phyloP scores from a whole-genome alignment of 2,888 invertebrate genomes.

The Teinopalpus imperialis region DNA sequence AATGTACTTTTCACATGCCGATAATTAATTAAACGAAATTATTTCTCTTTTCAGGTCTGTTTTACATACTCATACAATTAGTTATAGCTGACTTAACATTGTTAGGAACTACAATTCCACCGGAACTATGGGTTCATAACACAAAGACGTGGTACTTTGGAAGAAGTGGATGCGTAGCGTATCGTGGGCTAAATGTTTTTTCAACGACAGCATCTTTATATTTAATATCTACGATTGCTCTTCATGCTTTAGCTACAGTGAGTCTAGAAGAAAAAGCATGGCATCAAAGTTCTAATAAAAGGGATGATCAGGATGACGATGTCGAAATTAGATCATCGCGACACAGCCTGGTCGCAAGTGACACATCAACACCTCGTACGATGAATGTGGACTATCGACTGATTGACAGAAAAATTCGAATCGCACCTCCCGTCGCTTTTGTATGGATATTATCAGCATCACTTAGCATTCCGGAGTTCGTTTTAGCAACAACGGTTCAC shows the following conservation, averaged over 20 bases:
- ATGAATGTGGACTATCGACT: slow-evolving; percentile 80
- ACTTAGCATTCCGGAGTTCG: slow-evolving; percentile 82
- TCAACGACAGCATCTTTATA: slow-evolving; percentile 80
- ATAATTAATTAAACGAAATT: too few species aligned
- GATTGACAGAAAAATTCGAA: slow-evolving; percentile 64
- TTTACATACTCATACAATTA: slow-evolving; percentile 77
- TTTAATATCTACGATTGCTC: slow-evolving; percentile 77
- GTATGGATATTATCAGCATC: slow-evolving; percentile 83
- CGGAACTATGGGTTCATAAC: slow-evolving; percentile 79
- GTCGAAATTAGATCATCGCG: slow-evolving; percentile 72
- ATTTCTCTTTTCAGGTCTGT: slow-evolving; percentile 69
- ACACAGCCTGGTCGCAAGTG: slow-evolving; percentile 74
- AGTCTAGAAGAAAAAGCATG: slow-evolving; percentile 71
- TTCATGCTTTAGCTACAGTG: slow-evolving; percentile 80
- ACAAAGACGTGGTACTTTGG: slow-evolving; percentile 77
- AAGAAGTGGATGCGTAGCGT: slow-evolving; percentile 70
- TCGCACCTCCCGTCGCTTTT: slow-evolving; percentile 76
- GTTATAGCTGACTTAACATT: slow-evolving; percentile 73
- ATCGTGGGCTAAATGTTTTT: slow-evolving; percentile 79
- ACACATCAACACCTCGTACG: slow-evolving; percentile 71
- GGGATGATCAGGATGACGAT: slow-evolving; percentile 55
- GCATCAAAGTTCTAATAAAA: slow-evolving; percentile 52
- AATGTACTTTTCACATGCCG: too few species aligned
- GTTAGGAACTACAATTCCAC: slow-evolving; percentile 63
- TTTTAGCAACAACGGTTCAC: slow-evolving; percentile 72